Evolutionary conservation across 53 echinoderm and acorn worm genomes (phyloP), one percentile per base, ranked within the genome.

Genomic region (Patiria pectinifera): DNA sequence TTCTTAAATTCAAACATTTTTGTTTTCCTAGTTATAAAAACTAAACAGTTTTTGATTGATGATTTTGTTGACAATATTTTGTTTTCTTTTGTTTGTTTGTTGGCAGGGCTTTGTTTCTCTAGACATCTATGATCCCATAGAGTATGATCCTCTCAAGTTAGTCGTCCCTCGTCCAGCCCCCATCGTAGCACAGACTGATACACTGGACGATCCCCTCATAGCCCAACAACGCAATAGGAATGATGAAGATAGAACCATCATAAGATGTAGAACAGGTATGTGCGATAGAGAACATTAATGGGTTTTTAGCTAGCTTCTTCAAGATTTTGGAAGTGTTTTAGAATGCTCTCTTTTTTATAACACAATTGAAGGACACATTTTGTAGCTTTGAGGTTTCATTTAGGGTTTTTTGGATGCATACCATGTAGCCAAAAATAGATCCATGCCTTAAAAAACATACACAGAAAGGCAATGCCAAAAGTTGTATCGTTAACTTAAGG

Each of bases 91-190:
- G 79, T 85, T 82, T 85, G 81, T 23, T 46, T 80, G 44, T 66
- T 13, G 78, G 59, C 93, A 97, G 98, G 98, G 96, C 47, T 95
- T 94, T 96, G 97, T 99, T 18, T 99, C 96, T n/a, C 93, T 97
- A 82, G 99, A 97, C 77, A 95, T 95, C 82, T 96, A 91, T 93
- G 96, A 96, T 82, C 79, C 87, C 12, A 79, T 62, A 44, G 99
- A 97, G 91, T 99, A 99, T 53, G 92, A 99, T 70, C 99, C 99
- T 7, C 92, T 99, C 63, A 91, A 95, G 76, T 89, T 99, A 25
- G 95, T 92, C 6, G 90, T 94, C 5, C 99, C 99, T 23, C 91
- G 99, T 77, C 99, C 99, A 10, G 99, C 99, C 24, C 99, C 97
- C 61, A 93, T 97, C 59, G 94, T 93, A 85, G 95, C 96, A 62